Conservation (phyloP, 2,888 invertebrate species). For the Colostygia pectinataria region DNA sequence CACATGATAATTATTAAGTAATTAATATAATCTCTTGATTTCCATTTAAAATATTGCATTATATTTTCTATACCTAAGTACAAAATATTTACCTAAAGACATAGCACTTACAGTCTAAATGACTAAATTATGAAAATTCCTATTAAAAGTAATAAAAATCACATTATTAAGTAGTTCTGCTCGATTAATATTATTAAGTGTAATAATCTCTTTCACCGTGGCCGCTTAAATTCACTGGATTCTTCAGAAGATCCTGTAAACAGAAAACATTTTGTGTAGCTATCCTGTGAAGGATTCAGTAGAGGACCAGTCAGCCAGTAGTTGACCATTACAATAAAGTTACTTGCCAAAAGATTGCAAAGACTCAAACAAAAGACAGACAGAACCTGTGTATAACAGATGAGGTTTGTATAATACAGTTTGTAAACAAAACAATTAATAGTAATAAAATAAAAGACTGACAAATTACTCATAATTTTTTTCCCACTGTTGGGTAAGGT, state of each 20-base stretch:
- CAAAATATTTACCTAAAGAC: conserved; percentile 47
- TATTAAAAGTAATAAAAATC: conserved; percentile 69
- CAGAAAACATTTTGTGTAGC: background rate
- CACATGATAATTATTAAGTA: conserved; percentile 22
- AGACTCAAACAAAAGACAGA: too few species aligned
- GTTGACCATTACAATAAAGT: too few species aligned
- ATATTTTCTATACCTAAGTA: conserved; percentile 44
- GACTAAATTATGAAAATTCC: conserved; percentile 69
- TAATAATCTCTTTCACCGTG: conserved; percentile 55
- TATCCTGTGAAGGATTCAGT: too few species aligned
- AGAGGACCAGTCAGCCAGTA: too few species aligned
- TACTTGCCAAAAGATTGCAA: too few species aligned
- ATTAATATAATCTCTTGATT: conserved; percentile 38
- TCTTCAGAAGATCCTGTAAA: conserved; percentile 75
- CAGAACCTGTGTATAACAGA: too few species aligned
- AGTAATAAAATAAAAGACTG: too few species aligned
- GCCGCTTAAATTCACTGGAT: conserved; percentile 74
- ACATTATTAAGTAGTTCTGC: conserved; percentile 69
- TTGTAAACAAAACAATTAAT: too few species aligned
- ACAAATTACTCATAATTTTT: too few species aligned
- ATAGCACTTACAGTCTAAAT: conserved; percentile 66
- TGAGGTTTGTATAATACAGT: too few species aligned
- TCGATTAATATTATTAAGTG: conserved; percentile 35
- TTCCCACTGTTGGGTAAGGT: too few species aligned
- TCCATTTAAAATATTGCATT: conserved; percentile 54